Evolutionary conservation across 2,113 vertebrate species (phyloP).

Genomic region (Pavo muticus): DNA sequence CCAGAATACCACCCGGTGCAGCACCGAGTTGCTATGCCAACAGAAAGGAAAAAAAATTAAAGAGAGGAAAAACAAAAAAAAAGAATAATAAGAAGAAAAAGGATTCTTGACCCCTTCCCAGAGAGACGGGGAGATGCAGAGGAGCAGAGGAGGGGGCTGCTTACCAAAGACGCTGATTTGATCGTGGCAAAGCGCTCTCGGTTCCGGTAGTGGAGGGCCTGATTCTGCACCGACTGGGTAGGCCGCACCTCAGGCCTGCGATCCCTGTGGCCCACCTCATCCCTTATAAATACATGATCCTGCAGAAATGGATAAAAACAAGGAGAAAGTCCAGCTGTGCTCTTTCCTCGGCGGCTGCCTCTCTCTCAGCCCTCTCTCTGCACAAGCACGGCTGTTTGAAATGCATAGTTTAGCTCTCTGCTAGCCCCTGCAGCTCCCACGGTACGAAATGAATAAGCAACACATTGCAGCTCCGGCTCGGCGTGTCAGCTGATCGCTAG

Average conservation of each 20-base stretch:
- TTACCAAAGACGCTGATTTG: constrained; percentile 98
- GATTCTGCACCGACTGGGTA: constrained; percentile 91
- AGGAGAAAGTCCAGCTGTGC: constrained; percentile 88
- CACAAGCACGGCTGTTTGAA: constrained; percentile 85
- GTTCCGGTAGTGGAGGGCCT: constrained; percentile 95
- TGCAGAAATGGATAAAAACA: constrained; percentile 93
- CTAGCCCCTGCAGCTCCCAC: constrained; percentile 87
- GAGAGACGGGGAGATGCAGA: not conserved
- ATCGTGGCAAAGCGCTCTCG: constrained; percentile 97
- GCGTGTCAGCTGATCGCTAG: constrained; percentile 85
- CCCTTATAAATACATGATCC: constrained; percentile 97
- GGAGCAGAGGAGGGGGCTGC: constrained; percentile 70
- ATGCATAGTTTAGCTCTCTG: constrained; percentile 88
- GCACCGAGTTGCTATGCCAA: constrained; percentile 87
- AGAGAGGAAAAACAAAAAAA: constrained; percentile 38
- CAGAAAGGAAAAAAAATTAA: constrained; percentile 68
- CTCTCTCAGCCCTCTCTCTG: constrained; percentile 84
- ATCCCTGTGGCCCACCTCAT: constrained; percentile 93
- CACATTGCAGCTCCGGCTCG: constrained; percentile 85
- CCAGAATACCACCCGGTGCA: constrained; percentile 53
- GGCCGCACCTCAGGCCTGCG: constrained; percentile 90
- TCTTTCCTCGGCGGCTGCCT: constrained; percentile 82
- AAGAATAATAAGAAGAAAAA: constrained; percentile 7
- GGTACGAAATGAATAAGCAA: constrained; percentile 85
- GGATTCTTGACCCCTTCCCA: constrained; percentile 62